Evolutionary conservation across 1,140 invertebrate species (phyloP).

Genomic region (Drosophila murphyi): DNA sequence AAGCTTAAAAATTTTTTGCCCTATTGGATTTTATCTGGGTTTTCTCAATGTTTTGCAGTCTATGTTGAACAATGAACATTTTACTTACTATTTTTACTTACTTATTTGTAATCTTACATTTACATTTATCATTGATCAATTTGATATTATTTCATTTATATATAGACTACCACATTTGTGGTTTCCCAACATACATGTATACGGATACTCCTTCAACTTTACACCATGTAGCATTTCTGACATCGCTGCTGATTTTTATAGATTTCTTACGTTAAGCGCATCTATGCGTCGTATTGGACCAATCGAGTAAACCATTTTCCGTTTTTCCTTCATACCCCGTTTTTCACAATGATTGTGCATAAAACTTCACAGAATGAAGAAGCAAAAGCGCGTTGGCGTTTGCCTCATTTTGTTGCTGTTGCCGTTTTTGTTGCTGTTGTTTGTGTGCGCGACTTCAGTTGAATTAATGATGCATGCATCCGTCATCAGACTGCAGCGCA

Average conservation of each 20-base stretch:
- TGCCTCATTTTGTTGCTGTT: constrained; percentile 33
- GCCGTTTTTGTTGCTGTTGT: constrained; percentile 40
- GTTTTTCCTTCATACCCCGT: not conserved
- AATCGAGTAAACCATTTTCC: not conserved
- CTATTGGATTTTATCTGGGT: no score
- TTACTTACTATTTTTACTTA: no score
- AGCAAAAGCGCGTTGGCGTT: constrained; percentile 37
- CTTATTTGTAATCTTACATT: no score
- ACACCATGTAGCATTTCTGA: not conserved
- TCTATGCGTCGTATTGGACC: not conserved
- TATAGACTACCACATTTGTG: no score
- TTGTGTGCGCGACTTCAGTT: constrained; percentile 61
- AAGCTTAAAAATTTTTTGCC: no score
- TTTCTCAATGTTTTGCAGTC: no score
- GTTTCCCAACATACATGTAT: no score
- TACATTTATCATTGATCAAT: no score
- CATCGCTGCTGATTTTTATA: no score
- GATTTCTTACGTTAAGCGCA: not conserved
- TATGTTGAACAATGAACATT: no score
- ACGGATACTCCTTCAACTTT: no score
- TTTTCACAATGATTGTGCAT: constrained; percentile 56
- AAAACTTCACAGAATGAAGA: constrained; percentile 44
- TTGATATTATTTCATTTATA: no score
- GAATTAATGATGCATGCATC: constrained; percentile 83
- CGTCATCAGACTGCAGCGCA: constrained; percentile 70